Conservation (phyloP, 92 coral and sea anemone species). For the Palythoa grandis region DNA sequence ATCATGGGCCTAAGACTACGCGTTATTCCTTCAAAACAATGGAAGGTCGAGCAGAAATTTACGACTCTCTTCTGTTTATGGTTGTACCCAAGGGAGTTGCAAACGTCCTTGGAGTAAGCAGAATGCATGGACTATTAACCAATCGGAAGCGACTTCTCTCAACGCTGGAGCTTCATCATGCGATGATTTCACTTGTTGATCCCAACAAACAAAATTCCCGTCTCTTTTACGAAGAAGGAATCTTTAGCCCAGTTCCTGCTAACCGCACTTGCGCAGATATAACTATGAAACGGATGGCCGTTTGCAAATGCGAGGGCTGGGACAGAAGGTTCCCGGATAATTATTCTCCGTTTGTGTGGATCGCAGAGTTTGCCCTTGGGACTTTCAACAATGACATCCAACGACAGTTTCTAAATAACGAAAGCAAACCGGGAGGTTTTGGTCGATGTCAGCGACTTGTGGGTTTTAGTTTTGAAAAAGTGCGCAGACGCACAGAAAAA, state of each 20-base stretch:
- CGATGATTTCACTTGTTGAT: constrained; percentile 69
- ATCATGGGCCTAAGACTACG: constrained; percentile 96
- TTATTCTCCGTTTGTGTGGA: constrained; percentile 68
- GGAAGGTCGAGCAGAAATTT: constrained; percentile 91
- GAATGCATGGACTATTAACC: constrained; percentile 70
- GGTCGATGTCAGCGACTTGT: constrained; percentile 86
- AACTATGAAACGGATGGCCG: constrained; percentile 71
- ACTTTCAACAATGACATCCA: constrained; percentile 80
- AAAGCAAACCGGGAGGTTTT: constrained; percentile 59
- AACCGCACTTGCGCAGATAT: constrained; percentile 89
- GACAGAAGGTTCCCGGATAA: constrained; percentile 77
- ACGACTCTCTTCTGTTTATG: constrained; percentile 84
- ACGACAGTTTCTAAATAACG: constrained; percentile 40
- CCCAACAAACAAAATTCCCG: constrained; percentile 35
- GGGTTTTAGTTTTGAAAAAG: constrained; percentile 75
- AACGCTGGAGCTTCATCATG: constrained; percentile 81
- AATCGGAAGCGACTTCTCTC: constrained; percentile 85
- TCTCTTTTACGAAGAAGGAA: constrained; percentile 54
- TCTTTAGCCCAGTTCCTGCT: constrained; percentile 70
- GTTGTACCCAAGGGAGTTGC: constrained; percentile 79
- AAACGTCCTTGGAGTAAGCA: constrained; percentile 61
- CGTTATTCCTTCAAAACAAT: constrained; percentile 76
- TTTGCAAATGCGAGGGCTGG: constrained; percentile 96
- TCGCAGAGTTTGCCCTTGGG: constrained; percentile 91
- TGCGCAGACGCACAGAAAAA: constrained; percentile 73